These are phyloP conservation scores for Neoarius graeffei DNA, from an alignment of 2,113 vertebrate species.

Conservation along the genomic window DNA sequence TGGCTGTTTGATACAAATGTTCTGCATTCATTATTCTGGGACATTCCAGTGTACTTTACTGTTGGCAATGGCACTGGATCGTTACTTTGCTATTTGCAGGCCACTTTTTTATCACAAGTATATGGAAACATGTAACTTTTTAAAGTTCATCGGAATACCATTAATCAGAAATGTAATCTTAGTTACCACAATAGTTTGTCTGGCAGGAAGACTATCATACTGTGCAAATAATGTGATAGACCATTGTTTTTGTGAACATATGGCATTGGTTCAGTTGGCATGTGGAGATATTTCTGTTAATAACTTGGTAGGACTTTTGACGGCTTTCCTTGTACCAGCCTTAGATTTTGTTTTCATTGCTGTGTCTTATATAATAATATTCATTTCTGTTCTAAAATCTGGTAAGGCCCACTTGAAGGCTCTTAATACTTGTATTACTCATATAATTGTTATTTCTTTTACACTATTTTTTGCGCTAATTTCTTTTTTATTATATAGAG, in stretches of 20 bases:
- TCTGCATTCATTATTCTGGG: conserved; percentile 40
- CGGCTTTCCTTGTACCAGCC: conserved; percentile 17
- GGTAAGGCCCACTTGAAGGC: conserved; percentile 41
- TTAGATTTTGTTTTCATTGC: conserved; percentile 36
- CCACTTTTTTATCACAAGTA: conserved; percentile 49
- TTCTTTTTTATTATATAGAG: conserved; percentile 51
- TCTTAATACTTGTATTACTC: conserved; percentile 49
- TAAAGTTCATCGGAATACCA: conserved; percentile 4
- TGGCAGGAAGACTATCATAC: conserved; percentile 42
- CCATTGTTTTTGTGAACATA: conserved; percentile 65
- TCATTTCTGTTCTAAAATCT: conserved; percentile 39
- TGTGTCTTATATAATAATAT: conserved; percentile 42
- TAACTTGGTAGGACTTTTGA: conserved; percentile 53
- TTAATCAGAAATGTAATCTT: conserved; percentile 34
- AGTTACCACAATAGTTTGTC: conserved; percentile 15
- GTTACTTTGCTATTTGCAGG: conserved; percentile 49
- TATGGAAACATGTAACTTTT: conserved; percentile 23
- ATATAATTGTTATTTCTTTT: conserved; percentile 41
- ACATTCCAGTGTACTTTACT: conserved; percentile 60
- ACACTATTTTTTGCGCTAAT: conserved; percentile 38
- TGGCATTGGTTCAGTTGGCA: conserved; percentile 52
- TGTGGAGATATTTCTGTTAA: conserved; percentile 52
- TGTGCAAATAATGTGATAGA: conserved; percentile 58
- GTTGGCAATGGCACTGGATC: conserved; percentile 64
- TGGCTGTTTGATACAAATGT: conserved; percentile 50